A percentile compares a stretch with the other conserved stretches of the same genome.
phyloP scores from a whole-genome alignment of 2,113 vertebrate species.

The Lampris megalopsis region DNA sequence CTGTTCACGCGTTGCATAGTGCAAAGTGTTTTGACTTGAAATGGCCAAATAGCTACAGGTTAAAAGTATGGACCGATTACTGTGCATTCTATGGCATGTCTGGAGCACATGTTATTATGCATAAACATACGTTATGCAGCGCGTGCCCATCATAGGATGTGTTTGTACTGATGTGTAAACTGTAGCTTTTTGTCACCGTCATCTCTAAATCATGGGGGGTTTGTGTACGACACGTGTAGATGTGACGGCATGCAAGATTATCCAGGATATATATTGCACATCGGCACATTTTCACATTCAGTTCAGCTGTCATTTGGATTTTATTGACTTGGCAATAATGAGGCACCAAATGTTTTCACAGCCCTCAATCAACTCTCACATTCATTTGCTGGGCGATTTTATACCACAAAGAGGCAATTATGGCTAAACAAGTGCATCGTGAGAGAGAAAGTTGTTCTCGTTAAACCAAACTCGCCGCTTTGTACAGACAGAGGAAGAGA shows the following conservation, averaged over 20 bases:
- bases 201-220: constrained; percentile 36
- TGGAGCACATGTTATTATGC: constrained; percentile 11
- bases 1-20: constrained; percentile 65
- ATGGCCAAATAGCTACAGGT: background rate
- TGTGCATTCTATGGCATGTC: constrained; percentile 42
- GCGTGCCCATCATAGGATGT: background rate
- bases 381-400: constrained; percentile 38
- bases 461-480: constrained; percentile 52
- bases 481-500: constrained; percentile 18
- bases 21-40: constrained; percentile 18
- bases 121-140: constrained; percentile 36
- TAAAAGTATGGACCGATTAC: constrained; percentile 3
- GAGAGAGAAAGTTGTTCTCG: constrained; percentile 60
- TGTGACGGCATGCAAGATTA: background rate
- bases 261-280: constrained; percentile 24
- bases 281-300: constrained; percentile 4
- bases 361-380: constrained; percentile 56
- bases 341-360: constrained; percentile 48
- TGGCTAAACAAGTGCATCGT: constrained; percentile 44
- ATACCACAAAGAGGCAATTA: constrained; percentile 60
- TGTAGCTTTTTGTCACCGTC: constrained; percentile 34
- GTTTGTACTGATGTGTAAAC: constrained; percentile 18
- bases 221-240: too few relatives aligned
- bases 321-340: constrained; percentile 43
- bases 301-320: constrained; percentile 44